Evolutionary conservation across 2,888 invertebrate genomes (phyloP).

Genomic region (Rhagonycha lutea): DNA sequence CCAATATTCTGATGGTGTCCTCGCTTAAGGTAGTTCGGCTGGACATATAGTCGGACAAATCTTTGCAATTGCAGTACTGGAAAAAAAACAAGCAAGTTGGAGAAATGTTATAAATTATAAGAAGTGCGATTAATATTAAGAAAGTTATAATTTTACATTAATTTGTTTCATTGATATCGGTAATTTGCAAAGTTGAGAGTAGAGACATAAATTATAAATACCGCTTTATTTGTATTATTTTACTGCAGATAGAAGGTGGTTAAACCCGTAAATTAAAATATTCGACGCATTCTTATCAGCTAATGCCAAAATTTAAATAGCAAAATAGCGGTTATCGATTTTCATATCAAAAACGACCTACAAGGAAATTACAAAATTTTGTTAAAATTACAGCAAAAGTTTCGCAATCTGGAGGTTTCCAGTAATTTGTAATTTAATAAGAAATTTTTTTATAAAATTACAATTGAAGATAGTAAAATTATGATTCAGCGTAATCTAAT

Average conservation of each 20-base stretch:
- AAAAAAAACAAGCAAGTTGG: slow-evolving; percentile 48
- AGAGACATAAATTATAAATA: neutral
- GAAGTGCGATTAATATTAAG: too few relatives aligned
- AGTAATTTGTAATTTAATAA: neutral
- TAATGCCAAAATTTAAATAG: neutral
- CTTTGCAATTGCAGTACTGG: slow-evolving; percentile 98
- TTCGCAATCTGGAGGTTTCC: neutral
- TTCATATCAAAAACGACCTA: neutral
- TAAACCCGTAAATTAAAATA: neutral
- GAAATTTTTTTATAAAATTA: neutral
- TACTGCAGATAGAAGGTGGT: neutral
- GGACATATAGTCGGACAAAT: slow-evolving; percentile 93
- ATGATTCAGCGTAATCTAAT: neutral
- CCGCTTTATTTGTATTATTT: neutral
- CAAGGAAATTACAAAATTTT: neutral
- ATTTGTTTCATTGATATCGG: too few relatives aligned
- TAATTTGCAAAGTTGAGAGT: too few relatives aligned
- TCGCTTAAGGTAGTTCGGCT: slow-evolving; percentile 95
- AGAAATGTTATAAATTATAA: too few relatives aligned
- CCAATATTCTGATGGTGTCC: slow-evolving; percentile 93
- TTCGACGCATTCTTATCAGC: neutral
- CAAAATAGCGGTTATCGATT: neutral
- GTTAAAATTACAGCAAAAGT: neutral
- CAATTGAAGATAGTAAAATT: neutral
- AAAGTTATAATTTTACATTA: too few relatives aligned